These are phyloP conservation scores for Choloepus didactylus DNA, from an alignment of 2,797 vertebrate species.

Conservation along the genomic window DNA sequence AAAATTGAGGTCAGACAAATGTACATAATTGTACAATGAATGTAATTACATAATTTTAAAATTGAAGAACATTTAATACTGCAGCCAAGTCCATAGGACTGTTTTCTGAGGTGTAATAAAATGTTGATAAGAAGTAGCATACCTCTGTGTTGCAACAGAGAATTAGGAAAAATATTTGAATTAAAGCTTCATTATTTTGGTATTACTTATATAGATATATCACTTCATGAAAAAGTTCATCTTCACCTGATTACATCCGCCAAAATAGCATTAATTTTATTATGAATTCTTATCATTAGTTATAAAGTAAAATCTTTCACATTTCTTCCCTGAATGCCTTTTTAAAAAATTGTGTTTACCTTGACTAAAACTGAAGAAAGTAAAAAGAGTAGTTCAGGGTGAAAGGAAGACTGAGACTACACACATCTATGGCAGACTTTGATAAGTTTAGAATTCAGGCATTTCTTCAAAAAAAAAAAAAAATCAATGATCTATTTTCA, in stretches of 20 bases:
- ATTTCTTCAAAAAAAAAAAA: not conserved
- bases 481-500: not conserved
- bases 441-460: not conserved
- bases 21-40: slow-evolving; percentile 27
- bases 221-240: not conserved
- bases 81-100: not conserved
- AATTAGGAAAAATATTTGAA: not conserved
- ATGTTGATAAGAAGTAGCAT: not conserved
- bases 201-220: not conserved
- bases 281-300: not conserved
- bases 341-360: not conserved
- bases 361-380: slow-evolving; percentile 9
- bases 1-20: slow-evolving; percentile 46
- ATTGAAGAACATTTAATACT: slow-evolving; percentile 25
- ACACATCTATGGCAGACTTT: not conserved
- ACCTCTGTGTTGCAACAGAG: not conserved
- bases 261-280: not conserved
- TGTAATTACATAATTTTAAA: not conserved
- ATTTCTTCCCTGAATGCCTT: not conserved
- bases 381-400: not conserved
- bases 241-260: not conserved
- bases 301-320: not conserved
- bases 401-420: not conserved
- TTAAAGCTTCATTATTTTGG: not conserved
- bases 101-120: slow-evolving; percentile 37